A percentile compares a stretch with the other conserved stretches of the same genome.
Conservation (phyloP, 2,888 invertebrate genomes). For the Clepsis dumicolana region DNA sequence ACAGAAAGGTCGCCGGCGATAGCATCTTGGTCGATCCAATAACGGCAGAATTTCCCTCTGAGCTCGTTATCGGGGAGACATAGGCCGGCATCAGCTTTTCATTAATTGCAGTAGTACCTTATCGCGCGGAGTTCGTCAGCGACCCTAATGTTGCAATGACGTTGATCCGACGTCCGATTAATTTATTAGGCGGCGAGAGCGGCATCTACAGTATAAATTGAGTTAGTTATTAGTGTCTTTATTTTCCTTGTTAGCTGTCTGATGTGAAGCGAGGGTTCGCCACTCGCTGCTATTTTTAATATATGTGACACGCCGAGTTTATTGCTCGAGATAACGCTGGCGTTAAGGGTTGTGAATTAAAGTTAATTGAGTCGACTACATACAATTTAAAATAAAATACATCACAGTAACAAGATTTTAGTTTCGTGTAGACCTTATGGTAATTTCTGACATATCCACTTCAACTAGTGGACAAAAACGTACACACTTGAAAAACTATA, state of each 20-base stretch:
- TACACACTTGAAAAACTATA: too few relatives aligned
- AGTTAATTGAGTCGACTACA: neutral
- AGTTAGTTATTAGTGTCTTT: constrained; percentile 72
- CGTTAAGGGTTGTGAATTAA: neutral
- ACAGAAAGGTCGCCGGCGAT: constrained; percentile 53
- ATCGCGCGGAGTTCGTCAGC: constrained; percentile 66
- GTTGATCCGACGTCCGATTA: constrained; percentile 77
- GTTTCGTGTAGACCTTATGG: neutral
- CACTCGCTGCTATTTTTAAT: neutral
- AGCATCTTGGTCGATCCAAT: constrained; percentile 67
- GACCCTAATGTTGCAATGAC: constrained; percentile 71
- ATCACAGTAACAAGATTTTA: neutral
- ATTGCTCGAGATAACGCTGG: neutral
- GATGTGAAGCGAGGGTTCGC: constrained; percentile 43
- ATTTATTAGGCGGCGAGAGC: constrained; percentile 70
- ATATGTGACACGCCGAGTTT: neutral
- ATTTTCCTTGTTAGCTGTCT: constrained; percentile 67
- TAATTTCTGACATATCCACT: too few relatives aligned
- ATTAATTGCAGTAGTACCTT: constrained; percentile 76
- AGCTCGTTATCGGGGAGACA: constrained; percentile 67
- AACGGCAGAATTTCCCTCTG: constrained; percentile 53
- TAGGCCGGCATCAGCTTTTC: constrained; percentile 76
- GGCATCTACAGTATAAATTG: constrained; percentile 65
- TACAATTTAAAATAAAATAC: neutral
- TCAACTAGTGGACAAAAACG: too few relatives aligned